These are phyloP conservation scores for Allobates femoralis DNA, from an alignment of 2,797 vertebrate genomes.

Conservation along the genomic window DNA sequence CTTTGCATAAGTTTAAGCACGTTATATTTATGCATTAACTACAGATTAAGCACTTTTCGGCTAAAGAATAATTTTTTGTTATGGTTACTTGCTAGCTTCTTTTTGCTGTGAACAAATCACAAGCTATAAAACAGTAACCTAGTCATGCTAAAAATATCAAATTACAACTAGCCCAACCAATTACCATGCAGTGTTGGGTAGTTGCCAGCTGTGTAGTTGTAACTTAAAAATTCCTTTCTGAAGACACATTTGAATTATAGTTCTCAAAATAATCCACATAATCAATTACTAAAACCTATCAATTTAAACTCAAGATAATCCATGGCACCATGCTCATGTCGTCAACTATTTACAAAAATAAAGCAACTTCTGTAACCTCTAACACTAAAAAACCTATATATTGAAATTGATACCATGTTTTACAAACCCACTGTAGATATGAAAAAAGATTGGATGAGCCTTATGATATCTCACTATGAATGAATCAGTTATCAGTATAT, in stretches of 20 bases:
- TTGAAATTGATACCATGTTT: background rate
- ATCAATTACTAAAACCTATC: background rate
- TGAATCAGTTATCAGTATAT: too few species aligned
- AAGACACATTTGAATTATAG: too few species aligned
- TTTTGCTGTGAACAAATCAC: background rate
- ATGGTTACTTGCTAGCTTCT: background rate
- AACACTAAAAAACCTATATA: background rate
- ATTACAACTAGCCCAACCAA: background rate
- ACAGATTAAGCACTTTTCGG: too few species aligned
- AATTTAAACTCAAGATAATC: background rate
- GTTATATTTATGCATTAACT: background rate
- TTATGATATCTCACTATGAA: too few species aligned
- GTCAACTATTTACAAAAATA: background rate
- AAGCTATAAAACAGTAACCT: background rate
- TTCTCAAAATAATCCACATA: background rate
- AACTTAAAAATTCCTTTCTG: background rate
- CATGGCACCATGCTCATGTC: background rate
- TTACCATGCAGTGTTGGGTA: background rate
- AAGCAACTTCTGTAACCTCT: background rate
- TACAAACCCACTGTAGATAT: too few species aligned
- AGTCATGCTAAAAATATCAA: background rate
- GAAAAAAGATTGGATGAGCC: too few species aligned
- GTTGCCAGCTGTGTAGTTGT: background rate
- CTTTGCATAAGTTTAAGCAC: background rate
- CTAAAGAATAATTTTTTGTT: background rate